These are phyloP conservation scores for Atractosteus spatula DNA, from an alignment of 2,113 vertebrate species.

Conservation along the genomic window DNA sequence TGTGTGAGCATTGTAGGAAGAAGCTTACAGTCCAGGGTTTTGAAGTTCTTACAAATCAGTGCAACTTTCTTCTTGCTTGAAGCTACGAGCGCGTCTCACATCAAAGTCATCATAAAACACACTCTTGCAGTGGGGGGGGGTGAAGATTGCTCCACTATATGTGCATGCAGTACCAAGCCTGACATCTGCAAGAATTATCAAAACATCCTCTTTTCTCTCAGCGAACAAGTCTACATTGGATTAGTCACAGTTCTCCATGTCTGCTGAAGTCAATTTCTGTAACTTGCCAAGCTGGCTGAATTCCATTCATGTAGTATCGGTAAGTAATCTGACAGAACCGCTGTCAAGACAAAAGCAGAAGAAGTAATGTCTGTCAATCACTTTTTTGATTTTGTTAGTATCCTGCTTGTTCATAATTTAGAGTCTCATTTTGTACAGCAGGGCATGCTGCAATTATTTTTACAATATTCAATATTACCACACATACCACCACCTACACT, in stretches of 20 bases:
- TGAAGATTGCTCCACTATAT: not conserved
- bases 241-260: slow-evolving; percentile 28
- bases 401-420: too few relatives aligned
- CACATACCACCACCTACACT: too few relatives aligned
- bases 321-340: slow-evolving; percentile 20
- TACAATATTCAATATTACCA: too few relatives aligned
- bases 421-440: too few relatives aligned
- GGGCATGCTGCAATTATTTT: too few relatives aligned
- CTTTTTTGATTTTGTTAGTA: not conserved
- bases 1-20: not conserved
- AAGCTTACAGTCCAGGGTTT: not conserved
- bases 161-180: not conserved
- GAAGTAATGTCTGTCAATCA: slow-evolving; percentile 22
- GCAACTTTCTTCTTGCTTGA: not conserved
- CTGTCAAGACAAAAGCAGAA: slow-evolving; percentile 19
- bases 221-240: slow-evolving; percentile 18
- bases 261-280: slow-evolving; percentile 27
- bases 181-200: not conserved
- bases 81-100: not conserved
- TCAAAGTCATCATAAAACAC: not conserved
- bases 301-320: slow-evolving; percentile 19
- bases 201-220: not conserved
- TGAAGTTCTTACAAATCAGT: not conserved
- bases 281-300: slow-evolving; percentile 24
- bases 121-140: not conserved